These are phyloP conservation scores for Rhopilema esculentum DNA, from an alignment of 30 jellyfish, hydroid and myxozoan genomes.

Conservation along the genomic window DNA sequence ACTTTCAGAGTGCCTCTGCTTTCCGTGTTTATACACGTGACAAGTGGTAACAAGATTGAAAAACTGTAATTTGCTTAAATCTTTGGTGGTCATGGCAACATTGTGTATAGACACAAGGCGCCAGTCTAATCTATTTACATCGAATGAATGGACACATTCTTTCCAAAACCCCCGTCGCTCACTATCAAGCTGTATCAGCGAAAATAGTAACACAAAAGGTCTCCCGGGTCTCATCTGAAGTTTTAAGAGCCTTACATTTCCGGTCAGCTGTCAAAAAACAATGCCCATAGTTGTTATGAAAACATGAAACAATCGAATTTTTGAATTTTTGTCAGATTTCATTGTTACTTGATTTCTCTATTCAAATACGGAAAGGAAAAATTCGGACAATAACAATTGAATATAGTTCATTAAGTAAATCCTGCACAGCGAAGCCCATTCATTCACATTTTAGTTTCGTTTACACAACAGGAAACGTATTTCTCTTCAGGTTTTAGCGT, in stretches of 20 bases:
- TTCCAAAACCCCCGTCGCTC: constrained; percentile 50
- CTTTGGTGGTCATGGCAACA: constrained; percentile 31
- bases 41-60: constrained; percentile 13
- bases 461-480: constrained; percentile 80
- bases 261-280: constrained; percentile 80
- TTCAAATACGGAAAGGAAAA: constrained; percentile 68
- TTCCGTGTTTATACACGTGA: neutral
- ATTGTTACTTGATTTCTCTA: constrained; percentile 62
- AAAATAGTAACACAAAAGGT: constrained; percentile 23
- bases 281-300: constrained; percentile 57
- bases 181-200: constrained; percentile 13
- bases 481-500: constrained; percentile 31
- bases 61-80: constrained; percentile 4
- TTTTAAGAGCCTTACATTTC: constrained; percentile 63
- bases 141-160: constrained; percentile 26
- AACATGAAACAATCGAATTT: constrained; percentile 21
- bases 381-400: constrained; percentile 54
- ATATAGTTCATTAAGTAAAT: constrained; percentile 58
- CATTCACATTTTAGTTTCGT: constrained; percentile 51
- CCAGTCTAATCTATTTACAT: constrained; percentile 44
- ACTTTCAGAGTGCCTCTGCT: neutral
- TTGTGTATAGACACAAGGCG: constrained; percentile 40
- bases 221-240: constrained; percentile 54
- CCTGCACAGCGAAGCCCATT: constrained; percentile 58
- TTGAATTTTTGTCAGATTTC: constrained; percentile 29